Base-by-base conservation (phyloP, 2,797 vertebrate species). In the Eremophila alpestris region DNA sequence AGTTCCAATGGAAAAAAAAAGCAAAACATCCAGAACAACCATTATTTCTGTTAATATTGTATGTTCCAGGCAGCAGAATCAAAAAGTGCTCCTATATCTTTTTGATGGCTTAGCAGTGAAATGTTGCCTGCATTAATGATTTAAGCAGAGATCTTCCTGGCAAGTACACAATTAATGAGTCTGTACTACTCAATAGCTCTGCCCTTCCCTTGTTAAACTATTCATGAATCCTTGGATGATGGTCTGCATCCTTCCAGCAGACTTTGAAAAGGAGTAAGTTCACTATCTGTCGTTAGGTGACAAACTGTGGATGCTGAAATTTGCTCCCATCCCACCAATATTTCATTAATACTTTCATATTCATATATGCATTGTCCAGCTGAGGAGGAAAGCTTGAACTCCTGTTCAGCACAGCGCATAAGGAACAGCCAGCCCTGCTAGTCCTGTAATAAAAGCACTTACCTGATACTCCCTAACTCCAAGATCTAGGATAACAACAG, bases 91-190 rank as follows among this genome's bases (percentile, higher is more conserved):
- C 78, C 94, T 94, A 58, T 93, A 90, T 74, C 95, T 97, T 95
- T 97, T 96, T 96, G 96, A 96, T 95, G 97, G 96, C 95, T 98
- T 94, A 97, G 90, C 95, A 96, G 97, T 93, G 97, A 98, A 98
- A 98, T 97, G 98, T 97, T 98, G 98, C 98, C 97, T 98, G 98
- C 98, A 99, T 99, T 98, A 99, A 99, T 98, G 98, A 99, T 99
- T 99, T 98, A 99, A 98, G 97, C 95, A 97, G 96, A 98, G 98
- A 97, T 98, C 98, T 96, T 97, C 98, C 98, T 98, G 98, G 98
- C 97, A 98, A 97, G 97, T 98, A 87, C 98, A 98, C 98, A 99
- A 99, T 99, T 99, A 99, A 99, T 99, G 98, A 98, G 98, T 96
- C 98, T 97, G 97, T 98, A 98, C 99, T 98, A 99, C 99, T 98